Evolutionary conservation across 2,797 vertebrate species (phyloP).

Genomic region (Cirrhinus mrigala): DNA sequence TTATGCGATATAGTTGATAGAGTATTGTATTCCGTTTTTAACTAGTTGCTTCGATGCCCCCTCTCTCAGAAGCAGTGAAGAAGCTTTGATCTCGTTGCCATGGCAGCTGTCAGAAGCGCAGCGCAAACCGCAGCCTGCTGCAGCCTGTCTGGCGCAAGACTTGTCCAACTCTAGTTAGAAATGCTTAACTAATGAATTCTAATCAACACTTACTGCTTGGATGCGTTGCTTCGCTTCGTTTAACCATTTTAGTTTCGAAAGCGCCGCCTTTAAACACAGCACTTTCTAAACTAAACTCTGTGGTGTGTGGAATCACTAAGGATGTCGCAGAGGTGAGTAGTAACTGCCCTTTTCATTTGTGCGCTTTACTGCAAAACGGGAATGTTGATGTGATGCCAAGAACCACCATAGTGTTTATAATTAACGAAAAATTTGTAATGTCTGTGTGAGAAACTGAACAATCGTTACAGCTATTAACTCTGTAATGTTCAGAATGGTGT

Average conservation of each 20-base stretch:
- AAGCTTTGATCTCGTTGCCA: conserved; percentile 59
- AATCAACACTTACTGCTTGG: conserved; percentile 6
- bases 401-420: conserved; percentile 22
- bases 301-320: conserved; percentile 26
- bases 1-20: conserved; percentile 31
- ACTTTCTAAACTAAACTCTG: conserved; percentile 18
- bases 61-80: conserved; percentile 37
- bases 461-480: neutral
- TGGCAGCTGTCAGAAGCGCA: conserved; percentile 51
- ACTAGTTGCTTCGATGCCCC: neutral
- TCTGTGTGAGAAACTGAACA: conserved; percentile 3
- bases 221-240: conserved; percentile 7
- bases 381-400: conserved; percentile 29
- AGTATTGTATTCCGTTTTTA: conserved; percentile 54
- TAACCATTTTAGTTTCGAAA: conserved; percentile 14
- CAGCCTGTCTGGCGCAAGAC: conserved; percentile 14
- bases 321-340: conserved; percentile 65
- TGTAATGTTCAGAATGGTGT: neutral
- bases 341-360: neutral
- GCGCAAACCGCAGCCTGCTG: conserved; percentile 25
- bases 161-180: conserved; percentile 15
- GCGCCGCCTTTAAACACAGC: neutral
- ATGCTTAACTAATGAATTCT: neutral
- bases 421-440: neutral
- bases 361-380: neutral